These are phyloP conservation scores for Dryomyza anilis DNA, from an alignment of 2,888 invertebrate genomes.

Conservation along the genomic window DNA sequence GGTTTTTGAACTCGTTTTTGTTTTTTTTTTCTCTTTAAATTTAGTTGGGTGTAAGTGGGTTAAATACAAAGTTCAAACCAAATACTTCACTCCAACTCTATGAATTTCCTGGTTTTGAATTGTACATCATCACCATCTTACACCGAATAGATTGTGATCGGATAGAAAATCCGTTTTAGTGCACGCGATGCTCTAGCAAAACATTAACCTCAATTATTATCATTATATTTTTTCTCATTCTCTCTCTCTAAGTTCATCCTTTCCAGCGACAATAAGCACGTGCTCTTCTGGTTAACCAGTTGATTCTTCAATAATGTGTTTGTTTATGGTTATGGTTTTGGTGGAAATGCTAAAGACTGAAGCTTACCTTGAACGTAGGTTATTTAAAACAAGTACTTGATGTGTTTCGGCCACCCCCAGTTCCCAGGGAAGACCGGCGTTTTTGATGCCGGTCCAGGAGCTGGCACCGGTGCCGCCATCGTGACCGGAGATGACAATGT, in stretches of 20 bases:
- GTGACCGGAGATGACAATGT: constrained; percentile 98
- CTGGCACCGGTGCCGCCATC: constrained; percentile 99
- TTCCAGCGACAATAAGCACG: constrained; percentile 50
- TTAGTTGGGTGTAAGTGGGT: no score
- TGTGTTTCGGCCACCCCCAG: constrained; percentile 98
- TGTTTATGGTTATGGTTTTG: constrained; percentile 53
- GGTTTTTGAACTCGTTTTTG: no score
- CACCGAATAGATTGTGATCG: constrained; percentile 42
- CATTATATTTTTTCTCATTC: not conserved
- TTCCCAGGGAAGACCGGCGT: constrained; percentile 98
- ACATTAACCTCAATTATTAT: not conserved
- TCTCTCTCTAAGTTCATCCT: constrained; percentile 27
- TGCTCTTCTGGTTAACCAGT: constrained; percentile 61
- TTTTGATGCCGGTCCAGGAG: constrained; percentile 99
- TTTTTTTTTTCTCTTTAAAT: no score
- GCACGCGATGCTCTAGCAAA: constrained; percentile 15
- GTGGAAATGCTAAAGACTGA: constrained; percentile 43
- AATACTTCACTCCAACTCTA: no score
- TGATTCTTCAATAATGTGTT: constrained; percentile 54
- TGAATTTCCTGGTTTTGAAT: no score
- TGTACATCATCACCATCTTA: no score
- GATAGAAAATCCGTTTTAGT: constrained; percentile 17
- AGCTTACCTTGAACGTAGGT: constrained; percentile 75
- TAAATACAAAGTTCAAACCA: constrained; percentile 14
- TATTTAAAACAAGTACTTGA: constrained; percentile 93